Base-by-base conservation (phyloP, 2,113 vertebrate genomes). In the Phrynocephalus versicolor region DNA sequence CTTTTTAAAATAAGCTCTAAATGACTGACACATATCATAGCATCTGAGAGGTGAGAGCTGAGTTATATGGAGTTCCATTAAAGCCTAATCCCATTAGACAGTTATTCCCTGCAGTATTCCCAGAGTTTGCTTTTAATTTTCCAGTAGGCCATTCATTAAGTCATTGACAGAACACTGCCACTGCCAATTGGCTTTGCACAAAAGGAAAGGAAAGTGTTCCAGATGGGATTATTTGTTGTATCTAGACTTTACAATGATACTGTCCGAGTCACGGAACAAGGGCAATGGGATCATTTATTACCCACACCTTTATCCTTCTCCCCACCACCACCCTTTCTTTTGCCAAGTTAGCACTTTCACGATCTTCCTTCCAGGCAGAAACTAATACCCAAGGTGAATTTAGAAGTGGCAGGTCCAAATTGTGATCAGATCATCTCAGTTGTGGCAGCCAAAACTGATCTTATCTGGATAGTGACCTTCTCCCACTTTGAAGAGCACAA, bases 381-480 rank as follows among this genome's bases (percentile, higher is more conserved):
- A 88, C 91, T 90, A 92, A 91, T 79, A 80, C 27, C 89, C 93
- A 95, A 95, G 92, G 91, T 93, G 88, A 96, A 92, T 92, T 94
- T 86, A 93, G 90, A 96, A 93, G 81, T 85, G 14, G 1, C 89
- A 92, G 21, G 87, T 91, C 91, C 92, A 93, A 96, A 93, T 75
- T 92, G 83, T 35, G 78, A 95, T 96, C 89, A 80, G 80, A 95
- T 95, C 92, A 90, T 91, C 84, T 87, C 89, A 77, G 89, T 89
- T 93, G 93, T 91, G 94, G 92, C 93, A 96, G 94, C 95, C 12
- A 0, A 93, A 95, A 92, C 89, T 91, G 95, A 96, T 97, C 89
- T 95, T 95, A 95, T 95, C 95, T 93, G 88, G 90, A 87, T 85
- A 60, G 90, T 92, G 94, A 95, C 94, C 96, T 95, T 94, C 94